These are phyloP conservation scores for Chromoteleia sp. DNA, from an alignment of 2,888 invertebrate genomes.

Conservation along the genomic window DNA sequence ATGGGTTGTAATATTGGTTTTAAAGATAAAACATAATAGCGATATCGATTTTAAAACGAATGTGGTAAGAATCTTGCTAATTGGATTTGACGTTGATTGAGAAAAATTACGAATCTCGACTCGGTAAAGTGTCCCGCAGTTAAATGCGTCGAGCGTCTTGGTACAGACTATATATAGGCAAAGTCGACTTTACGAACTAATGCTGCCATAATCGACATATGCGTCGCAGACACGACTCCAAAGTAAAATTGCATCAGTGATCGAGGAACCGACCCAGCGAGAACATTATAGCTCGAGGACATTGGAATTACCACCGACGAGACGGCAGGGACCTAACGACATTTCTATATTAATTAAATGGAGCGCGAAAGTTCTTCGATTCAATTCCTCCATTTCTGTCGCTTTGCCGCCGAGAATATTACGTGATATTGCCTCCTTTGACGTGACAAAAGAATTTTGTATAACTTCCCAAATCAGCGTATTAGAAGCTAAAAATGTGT, in stretches of 20 bases:
- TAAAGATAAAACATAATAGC: background rate
- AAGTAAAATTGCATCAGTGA: slow-evolving; percentile 65
- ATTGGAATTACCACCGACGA: slow-evolving; percentile 68
- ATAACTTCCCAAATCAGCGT: background rate
- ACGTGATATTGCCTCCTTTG: slow-evolving; percentile 44
- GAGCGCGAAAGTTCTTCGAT: slow-evolving; percentile 65
- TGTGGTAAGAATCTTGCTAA: slow-evolving; percentile 2
- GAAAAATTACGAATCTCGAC: slow-evolving; percentile 29
- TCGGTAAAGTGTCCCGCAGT: slow-evolving; percentile 20
- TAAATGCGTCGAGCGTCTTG: slow-evolving; percentile 14
- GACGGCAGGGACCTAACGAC: slow-evolving; percentile 63
- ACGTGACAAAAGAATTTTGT: slow-evolving; percentile 34
- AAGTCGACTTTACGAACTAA: slow-evolving; percentile 47
- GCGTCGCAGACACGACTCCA: slow-evolving; percentile 53
- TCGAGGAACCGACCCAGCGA: slow-evolving; percentile 51
- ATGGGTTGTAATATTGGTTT: background rate
- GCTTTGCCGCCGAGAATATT: slow-evolving; percentile 46
- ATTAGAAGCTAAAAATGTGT: no score
- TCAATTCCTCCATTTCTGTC: slow-evolving; percentile 59
- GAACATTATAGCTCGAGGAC: slow-evolving; percentile 70
- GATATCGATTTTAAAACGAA: background rate
- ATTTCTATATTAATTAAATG: slow-evolving; percentile 69
- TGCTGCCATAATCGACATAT: slow-evolving; percentile 54
- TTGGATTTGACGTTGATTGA: slow-evolving; percentile 26
- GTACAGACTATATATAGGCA: background rate